Conservation (phyloP, 2,888 invertebrate genomes). For the Slavum lentiscoides region DNA sequence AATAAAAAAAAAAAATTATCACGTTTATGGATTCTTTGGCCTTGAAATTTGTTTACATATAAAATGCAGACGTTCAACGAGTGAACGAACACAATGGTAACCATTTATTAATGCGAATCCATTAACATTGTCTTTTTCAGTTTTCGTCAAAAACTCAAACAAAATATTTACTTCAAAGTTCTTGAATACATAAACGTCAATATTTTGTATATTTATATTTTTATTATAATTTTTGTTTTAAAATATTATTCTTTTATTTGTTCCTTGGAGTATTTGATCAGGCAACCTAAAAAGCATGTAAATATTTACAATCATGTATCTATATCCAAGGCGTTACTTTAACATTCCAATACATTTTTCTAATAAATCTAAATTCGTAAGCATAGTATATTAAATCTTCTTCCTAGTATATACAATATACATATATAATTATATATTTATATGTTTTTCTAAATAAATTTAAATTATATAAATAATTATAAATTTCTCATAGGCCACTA, state of each 20-base stretch:
- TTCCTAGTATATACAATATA: too few relatives aligned
- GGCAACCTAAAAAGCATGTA: conserved; percentile 21
- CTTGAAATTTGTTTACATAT: background rate
- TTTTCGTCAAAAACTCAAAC: conserved; percentile 3
- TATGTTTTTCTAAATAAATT: too few relatives aligned
- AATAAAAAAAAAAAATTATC: background rate
- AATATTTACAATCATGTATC: background rate
- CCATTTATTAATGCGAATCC: background rate
- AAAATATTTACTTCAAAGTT: background rate
- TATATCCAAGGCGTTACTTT: background rate
- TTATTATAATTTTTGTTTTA: too few relatives aligned
- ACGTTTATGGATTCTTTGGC: background rate
- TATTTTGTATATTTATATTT: background rate
- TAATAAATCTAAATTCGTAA: too few relatives aligned
- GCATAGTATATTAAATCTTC: too few relatives aligned
- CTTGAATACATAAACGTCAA: background rate
- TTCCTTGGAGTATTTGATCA: conserved; percentile 11
- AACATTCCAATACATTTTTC: too few relatives aligned
- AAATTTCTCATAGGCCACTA: too few relatives aligned
- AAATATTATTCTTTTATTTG: background rate
- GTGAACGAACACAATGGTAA: background rate
- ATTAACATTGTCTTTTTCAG: background rate
- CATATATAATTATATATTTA: too few relatives aligned
- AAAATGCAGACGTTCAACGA: background rate
- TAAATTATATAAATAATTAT: too few relatives aligned